phyloP scores from a whole-genome alignment of 2,113 vertebrate genomes.

The Crypturellus undulatus region DNA sequence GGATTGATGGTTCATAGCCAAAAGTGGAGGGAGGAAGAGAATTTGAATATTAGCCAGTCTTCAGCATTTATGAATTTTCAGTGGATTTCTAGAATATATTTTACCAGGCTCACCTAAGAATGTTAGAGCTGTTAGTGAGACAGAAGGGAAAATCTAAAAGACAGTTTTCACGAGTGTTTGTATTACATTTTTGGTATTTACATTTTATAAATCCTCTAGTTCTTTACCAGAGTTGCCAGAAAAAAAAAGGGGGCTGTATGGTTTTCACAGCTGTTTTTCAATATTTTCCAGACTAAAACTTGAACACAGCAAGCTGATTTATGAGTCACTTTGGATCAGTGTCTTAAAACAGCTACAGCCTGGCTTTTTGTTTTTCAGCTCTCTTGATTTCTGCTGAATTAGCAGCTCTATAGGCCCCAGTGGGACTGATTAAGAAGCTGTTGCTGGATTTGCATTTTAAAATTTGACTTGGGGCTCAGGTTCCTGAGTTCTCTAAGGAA shows the following conservation, averaged over 20 bases:
- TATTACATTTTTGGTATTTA: slow-evolving; percentile 67
- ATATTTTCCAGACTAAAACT: slow-evolving; percentile 86
- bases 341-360: slow-evolving; percentile 88
- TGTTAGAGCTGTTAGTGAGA: slow-evolving; percentile 41
- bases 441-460: slow-evolving; percentile 85
- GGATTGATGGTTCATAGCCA: neutral
- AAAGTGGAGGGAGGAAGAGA: neutral
- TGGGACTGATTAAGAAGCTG: slow-evolving; percentile 90
- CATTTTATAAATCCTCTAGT: slow-evolving; percentile 73
- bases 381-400: slow-evolving; percentile 96
- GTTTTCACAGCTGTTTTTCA: slow-evolving; percentile 87
- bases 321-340: slow-evolving; percentile 91
- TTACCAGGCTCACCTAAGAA: slow-evolving; percentile 48
- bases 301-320: slow-evolving; percentile 90
- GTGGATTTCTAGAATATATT: slow-evolving; percentile 32
- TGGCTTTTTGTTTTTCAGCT: slow-evolving; percentile 89
- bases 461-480: slow-evolving; percentile 77
- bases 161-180: slow-evolving; percentile 71
- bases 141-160: slow-evolving; percentile 62
- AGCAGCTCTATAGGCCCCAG: slow-evolving; percentile 85
- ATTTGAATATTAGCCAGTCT: neutral
- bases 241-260: slow-evolving; percentile 53
- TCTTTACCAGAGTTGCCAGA: slow-evolving; percentile 55
- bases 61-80: slow-evolving; percentile 33
- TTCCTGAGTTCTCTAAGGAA: slow-evolving; percentile 72